Conservation (phyloP, 2,797 vertebrate genomes). For the Anguilla pacifica region DNA sequence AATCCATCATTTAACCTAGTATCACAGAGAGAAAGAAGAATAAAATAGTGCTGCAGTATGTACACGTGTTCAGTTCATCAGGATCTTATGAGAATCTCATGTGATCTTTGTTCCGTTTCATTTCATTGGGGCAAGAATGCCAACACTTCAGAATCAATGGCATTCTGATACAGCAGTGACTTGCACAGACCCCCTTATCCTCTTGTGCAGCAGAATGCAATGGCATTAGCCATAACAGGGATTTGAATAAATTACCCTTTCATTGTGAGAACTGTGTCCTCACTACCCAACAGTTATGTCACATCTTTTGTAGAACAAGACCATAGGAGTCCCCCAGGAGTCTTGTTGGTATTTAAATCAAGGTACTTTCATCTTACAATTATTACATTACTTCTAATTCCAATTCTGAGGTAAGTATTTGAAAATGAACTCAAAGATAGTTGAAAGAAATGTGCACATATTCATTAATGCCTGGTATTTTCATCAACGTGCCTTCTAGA, state of each 20-base stretch:
- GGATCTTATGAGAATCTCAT: background rate
- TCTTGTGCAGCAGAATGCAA: background rate
- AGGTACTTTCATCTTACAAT: background rate
- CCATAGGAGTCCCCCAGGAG: background rate
- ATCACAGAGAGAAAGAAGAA: conserved; percentile 9
- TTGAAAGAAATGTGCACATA: background rate
- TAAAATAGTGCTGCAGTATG: background rate
- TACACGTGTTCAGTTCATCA: background rate
- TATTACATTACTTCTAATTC: background rate
- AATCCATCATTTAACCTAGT: background rate
- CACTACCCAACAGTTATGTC: background rate
- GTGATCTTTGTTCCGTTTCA: background rate
- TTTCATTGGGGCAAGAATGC: background rate
- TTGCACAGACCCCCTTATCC: background rate
- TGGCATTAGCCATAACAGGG: background rate
- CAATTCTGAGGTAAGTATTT: background rate
- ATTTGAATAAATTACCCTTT: background rate
- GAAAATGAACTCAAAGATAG: background rate
- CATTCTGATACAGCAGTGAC: background rate
- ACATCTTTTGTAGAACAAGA: background rate
- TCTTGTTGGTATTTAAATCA: background rate
- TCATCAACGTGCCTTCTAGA: background rate
- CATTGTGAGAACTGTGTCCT: background rate
- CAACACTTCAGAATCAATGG: background rate
- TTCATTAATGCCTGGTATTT: background rate